These are phyloP conservation scores for Eupsittula cactorum DNA, from an alignment of 2,113 vertebrate genomes.

Conservation along the genomic window DNA sequence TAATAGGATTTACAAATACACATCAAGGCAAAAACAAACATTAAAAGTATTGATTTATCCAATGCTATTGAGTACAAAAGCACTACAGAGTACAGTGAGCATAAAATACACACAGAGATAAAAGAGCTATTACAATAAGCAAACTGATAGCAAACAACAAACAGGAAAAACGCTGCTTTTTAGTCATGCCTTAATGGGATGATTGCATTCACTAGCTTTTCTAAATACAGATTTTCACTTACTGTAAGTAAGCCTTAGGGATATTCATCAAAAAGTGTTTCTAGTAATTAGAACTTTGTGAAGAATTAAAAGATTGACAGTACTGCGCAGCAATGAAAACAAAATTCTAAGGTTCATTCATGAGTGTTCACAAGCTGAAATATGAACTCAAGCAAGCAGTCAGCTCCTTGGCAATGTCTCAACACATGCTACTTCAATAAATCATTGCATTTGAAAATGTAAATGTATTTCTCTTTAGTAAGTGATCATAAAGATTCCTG, in stretches of 20 bases:
- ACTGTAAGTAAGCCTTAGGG: slow-evolving; percentile 17
- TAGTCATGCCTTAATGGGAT: not conserved
- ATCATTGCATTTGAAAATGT: slow-evolving; percentile 67
- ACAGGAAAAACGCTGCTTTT: slow-evolving; percentile 28
- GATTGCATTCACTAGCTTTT: slow-evolving; percentile 36
- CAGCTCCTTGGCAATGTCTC: slow-evolving; percentile 41
- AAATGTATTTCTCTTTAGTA: slow-evolving; percentile 60
- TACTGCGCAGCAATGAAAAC: slow-evolving; percentile 31
- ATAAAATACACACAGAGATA: slow-evolving; percentile 32
- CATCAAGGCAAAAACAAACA: slow-evolving; percentile 41
- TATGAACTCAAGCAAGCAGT: not conserved
- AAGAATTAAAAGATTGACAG: slow-evolving; percentile 57
- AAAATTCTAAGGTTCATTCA: slow-evolving; percentile 17
- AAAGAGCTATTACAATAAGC: slow-evolving; percentile 46
- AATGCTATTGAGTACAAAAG: not conserved
- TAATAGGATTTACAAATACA: slow-evolving; percentile 22
- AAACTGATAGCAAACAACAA: slow-evolving; percentile 42
- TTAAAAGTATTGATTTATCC: slow-evolving; percentile 47
- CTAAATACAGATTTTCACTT: slow-evolving; percentile 64
- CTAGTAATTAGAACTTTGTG: slow-evolving; percentile 54
- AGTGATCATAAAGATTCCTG: slow-evolving; percentile 62
- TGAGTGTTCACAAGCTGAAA: slow-evolving; percentile 11
- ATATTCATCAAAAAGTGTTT: slow-evolving; percentile 51
- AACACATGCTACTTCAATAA: slow-evolving; percentile 57
- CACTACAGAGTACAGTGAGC: not conserved